A percentile compares a stretch with the other conserved stretches of the same genome.
phyloP scores from a whole-genome alignment of 2,888 invertebrate species.

The Epinotia nisella region DNA sequence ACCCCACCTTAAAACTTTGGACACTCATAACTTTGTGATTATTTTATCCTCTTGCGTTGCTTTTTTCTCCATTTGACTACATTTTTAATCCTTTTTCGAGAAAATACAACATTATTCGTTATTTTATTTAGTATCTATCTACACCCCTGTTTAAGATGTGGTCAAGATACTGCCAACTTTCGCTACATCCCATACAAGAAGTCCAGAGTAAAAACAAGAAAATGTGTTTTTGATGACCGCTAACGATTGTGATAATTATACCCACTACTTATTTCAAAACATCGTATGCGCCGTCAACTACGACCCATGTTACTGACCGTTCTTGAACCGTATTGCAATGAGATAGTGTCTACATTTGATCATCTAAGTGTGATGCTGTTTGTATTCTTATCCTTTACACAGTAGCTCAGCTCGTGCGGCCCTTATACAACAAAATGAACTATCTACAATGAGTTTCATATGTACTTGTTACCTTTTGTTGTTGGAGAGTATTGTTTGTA shows the following conservation, averaged over 20 bases:
- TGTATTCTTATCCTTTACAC: background rate
- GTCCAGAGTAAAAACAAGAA: slow-evolving; percentile 47
- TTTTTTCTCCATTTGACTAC: too few relatives aligned
- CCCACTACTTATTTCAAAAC: slow-evolving; percentile 25
- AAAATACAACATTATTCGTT: too few relatives aligned
- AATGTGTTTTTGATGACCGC: slow-evolving; percentile 54
- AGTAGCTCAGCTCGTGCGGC: background rate
- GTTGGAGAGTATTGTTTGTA: background rate
- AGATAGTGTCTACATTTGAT: background rate
- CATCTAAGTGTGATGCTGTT: background rate
- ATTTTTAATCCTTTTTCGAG: too few relatives aligned
- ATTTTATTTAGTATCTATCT: too few relatives aligned
- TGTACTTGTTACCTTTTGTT: background rate
- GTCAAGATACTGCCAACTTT: slow-evolving; percentile 10
- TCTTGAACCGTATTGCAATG: background rate
- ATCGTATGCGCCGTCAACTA: background rate
- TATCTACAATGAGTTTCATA: background rate
- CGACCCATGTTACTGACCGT: background rate
- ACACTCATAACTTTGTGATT: too few relatives aligned
- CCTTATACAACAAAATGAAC: background rate
- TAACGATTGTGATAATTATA: slow-evolving; percentile 51
- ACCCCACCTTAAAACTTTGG: too few relatives aligned
- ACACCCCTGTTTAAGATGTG: too few relatives aligned
- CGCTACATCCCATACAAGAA: slow-evolving; percentile 22
- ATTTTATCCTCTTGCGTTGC: too few relatives aligned